Base-by-base conservation (phyloP, 2,888 invertebrate species). In the Caenorhabditis sulstoni region DNA sequence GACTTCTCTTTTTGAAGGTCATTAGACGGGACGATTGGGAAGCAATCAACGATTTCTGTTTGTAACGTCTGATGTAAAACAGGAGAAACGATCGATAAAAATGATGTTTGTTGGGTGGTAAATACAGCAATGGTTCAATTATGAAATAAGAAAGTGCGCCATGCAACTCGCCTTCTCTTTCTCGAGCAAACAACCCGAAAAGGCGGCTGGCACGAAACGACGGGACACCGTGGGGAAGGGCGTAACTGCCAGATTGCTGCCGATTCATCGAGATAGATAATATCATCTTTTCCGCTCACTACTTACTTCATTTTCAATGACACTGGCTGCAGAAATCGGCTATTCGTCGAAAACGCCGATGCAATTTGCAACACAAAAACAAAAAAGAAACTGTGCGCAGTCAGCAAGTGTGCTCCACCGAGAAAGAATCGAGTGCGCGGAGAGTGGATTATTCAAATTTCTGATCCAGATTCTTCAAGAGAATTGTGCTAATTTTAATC, bases 201-300 rank as follows among this genome's bases (percentile, higher is more conserved):
- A 47, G 47, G 44, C 37, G 55, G 55, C n/a, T 41, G 53, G 35
- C 59, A 59, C 44, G n/a, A 35, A 58, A 45, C 57, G 37, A 12
- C 22, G 14, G n/a, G 35, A 41, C 41, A 41, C 8, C 29, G 3
- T 14, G 7, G 47, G 23, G 59, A 47, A 16, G 8, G 45, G 45
- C 35, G 20, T 49, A 35, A 53, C 29, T 29, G 55, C 53, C 55
- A 65, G 65, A 29, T 29, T 29, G 29, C 29, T 29, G 29, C 29
- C 65, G 11, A 55, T 65, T 18, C 53, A 53, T 65, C 55, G 53
- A 23, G 62, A 64, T 29, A 50, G 14, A 39, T 62, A 20, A 49
- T 52, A 64, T 62, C 37, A 39, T 39, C 22, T 41, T 52, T 50
- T 41, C 50, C 52, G 29, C 29, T 29, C 29, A 29, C n/a, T n/a